A percentile compares a stretch with the other conserved stretches of the same genome.
phyloP scores from a whole-genome alignment of 2,113 vertebrate genomes.

The Entelurus aequoreus region DNA sequence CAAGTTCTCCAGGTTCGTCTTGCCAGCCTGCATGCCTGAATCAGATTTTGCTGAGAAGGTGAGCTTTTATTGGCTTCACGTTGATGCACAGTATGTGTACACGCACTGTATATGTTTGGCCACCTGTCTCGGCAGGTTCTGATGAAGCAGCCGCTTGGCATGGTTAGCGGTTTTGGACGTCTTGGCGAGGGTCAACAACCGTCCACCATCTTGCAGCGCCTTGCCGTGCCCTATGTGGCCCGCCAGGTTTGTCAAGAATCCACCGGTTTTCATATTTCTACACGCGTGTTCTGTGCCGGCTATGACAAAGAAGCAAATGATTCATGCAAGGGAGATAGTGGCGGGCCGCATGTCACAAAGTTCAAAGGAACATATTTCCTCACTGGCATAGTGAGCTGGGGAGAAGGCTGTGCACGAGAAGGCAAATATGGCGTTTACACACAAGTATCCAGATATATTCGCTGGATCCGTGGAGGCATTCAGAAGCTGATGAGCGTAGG shows the following conservation, averaged over 20 bases:
- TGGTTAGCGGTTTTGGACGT: constrained; percentile 88
- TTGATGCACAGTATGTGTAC: background rate
- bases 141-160: constrained; percentile 72
- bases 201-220: constrained; percentile 73
- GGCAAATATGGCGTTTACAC: constrained; percentile 92
- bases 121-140: constrained; percentile 63
- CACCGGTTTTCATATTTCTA: constrained; percentile 70
- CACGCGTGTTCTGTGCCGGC: constrained; percentile 93
- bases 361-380: constrained; percentile 79
- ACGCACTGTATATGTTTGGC: too few species aligned
- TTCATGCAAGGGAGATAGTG: constrained; percentile 92
- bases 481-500: background rate
- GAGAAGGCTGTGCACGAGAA: constrained; percentile 85
- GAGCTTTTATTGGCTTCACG: background rate
- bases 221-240: constrained; percentile 81
- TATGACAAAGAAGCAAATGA: constrained; percentile 75
- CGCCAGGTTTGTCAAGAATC: constrained; percentile 80
- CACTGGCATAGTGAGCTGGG: constrained; percentile 94
- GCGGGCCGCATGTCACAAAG: constrained; percentile 87
- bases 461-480: constrained; percentile 74
- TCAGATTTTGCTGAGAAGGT: constrained; percentile 79
- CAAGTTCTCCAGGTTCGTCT: constrained; percentile 69
- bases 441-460: constrained; percentile 81
- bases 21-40: constrained; percentile 84
- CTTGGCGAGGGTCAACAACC: constrained; percentile 46